These are phyloP conservation scores for Therioaphis trifolii DNA, from an alignment of 2,888 invertebrate species.

Conservation along the genomic window DNA sequence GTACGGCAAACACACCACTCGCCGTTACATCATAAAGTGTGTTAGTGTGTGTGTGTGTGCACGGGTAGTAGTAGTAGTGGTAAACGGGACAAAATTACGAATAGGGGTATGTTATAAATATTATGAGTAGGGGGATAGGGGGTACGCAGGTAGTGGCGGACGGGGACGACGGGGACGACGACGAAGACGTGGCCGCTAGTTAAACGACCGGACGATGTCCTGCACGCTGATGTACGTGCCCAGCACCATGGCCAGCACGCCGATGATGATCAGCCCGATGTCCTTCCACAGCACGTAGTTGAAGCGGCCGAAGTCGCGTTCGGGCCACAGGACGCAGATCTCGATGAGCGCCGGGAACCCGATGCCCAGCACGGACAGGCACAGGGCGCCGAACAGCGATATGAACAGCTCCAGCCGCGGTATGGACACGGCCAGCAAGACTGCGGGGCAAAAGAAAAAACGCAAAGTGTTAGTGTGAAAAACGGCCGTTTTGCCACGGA, in stretches of 20 bases:
- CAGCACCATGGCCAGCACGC: slow-evolving; percentile 72
- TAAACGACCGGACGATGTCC: slow-evolving; percentile 71
- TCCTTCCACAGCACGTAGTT: slow-evolving; percentile 71
- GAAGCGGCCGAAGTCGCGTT: slow-evolving; percentile 71
- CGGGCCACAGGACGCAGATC: slow-evolving; percentile 78
- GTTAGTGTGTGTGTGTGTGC: no score
- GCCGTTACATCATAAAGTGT: no score
- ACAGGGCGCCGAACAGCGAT: slow-evolving; percentile 80
- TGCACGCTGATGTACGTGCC: slow-evolving; percentile 73
- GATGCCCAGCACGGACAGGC: slow-evolving; percentile 79
- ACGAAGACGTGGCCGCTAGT: no score
- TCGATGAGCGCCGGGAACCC: slow-evolving; percentile 82
- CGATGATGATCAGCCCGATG: slow-evolving; percentile 71
- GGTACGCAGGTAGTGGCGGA: no score
- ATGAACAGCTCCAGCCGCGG: slow-evolving; percentile 81
- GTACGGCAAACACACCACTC: no score
- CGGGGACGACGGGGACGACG: no score
- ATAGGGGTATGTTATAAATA: no score
- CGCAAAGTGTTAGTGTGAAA: no score
- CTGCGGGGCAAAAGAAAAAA: slow-evolving; percentile 72
- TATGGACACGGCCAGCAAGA: slow-evolving; percentile 78
- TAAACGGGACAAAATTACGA: no score
- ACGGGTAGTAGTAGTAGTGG: no score
- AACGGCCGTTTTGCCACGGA: no score
- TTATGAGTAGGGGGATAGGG: no score